Percentiles rank a stretch among this genome's conserved stretches.
Evolutionary conservation across 1,140 invertebrate genomes (phyloP).

Genomic region (Ostrea denselamellosa): DNA sequence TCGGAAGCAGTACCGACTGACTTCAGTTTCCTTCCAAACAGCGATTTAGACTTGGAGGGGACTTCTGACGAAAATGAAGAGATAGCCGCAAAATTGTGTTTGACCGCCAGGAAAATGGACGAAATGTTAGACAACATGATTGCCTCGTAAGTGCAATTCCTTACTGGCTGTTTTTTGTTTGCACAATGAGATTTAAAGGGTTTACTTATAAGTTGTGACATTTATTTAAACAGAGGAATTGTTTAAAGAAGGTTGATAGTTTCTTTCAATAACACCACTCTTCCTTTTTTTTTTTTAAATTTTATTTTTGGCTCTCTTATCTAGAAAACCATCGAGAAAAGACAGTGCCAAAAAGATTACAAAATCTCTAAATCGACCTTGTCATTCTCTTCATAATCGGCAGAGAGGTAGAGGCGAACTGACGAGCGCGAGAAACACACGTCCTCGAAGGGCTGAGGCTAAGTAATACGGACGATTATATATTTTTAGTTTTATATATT

Average conservation of each 20-base stretch:
- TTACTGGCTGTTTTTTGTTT: slow-evolving; percentile 23
- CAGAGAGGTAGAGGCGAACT: not conserved
- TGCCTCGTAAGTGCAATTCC: not conserved
- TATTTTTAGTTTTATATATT: not conserved
- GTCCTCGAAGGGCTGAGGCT: not conserved
- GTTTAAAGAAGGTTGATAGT: slow-evolving; percentile 34
- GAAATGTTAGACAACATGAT: slow-evolving; percentile 24
- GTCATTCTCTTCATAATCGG: not conserved
- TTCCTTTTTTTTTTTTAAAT: not conserved
- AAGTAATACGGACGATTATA: not conserved
- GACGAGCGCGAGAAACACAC: not conserved
- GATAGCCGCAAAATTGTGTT: not conserved
- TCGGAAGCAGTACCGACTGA: not conserved
- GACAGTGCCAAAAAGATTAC: slow-evolving; percentile 15
- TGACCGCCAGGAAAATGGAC: not conserved
- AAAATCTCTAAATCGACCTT: not conserved
- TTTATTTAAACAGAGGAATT: not conserved
- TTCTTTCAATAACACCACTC: slow-evolving; percentile 16
- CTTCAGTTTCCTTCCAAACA: not conserved
- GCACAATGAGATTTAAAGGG: slow-evolving; percentile 16
- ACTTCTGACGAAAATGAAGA: not conserved
- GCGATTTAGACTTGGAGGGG: not conserved
- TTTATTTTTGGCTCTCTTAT: not conserved
- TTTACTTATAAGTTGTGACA: slow-evolving; percentile 23
- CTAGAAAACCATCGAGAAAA: slow-evolving; percentile 2